These are phyloP conservation scores for Eciton burchellii DNA, from an alignment of 1,140 invertebrate species.

Conservation along the genomic window DNA sequence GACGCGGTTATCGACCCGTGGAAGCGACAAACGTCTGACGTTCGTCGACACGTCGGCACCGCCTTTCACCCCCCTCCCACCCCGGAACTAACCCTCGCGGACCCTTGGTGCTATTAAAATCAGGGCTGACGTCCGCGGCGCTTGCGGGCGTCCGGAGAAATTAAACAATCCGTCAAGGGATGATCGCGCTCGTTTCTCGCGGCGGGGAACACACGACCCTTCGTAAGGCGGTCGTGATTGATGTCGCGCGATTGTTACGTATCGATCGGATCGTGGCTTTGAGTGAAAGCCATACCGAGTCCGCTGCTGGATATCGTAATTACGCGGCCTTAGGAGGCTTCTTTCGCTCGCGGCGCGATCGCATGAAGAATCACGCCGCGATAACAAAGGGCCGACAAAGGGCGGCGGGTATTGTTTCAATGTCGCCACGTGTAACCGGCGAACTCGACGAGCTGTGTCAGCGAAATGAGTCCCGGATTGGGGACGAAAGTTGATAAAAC, in stretches of 20 bases:
- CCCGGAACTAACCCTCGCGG: too few species aligned
- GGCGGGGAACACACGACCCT: too few species aligned
- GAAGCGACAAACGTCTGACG: slow-evolving; percentile 23
- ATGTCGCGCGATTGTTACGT: too few species aligned
- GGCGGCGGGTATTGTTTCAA: slow-evolving; percentile 29
- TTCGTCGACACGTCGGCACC: neutral
- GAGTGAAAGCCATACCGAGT: neutral
- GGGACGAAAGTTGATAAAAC: slow-evolving; percentile 43
- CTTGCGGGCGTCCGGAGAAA: too few species aligned
- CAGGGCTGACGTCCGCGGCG: too few species aligned
- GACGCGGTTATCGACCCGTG: slow-evolving; percentile 39
- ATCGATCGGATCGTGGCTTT: too few species aligned
- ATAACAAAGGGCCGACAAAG: neutral
- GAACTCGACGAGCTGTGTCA: slow-evolving; percentile 14
- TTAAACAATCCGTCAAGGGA: too few species aligned
- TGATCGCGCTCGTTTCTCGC: too few species aligned
- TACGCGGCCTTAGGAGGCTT: slow-evolving; percentile 9
- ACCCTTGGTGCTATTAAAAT: too few species aligned
- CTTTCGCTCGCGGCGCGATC: slow-evolving; percentile 9
- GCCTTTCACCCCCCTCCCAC: too few species aligned
- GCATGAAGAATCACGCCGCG: neutral
- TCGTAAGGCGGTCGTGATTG: too few species aligned
- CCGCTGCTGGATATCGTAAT: neutral
- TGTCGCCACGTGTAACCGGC: slow-evolving; percentile 5
- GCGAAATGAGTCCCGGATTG: slow-evolving; percentile 18